Evolutionary conservation across 2,113 vertebrate genomes (phyloP), one percentile per base, ranked within the genome.

Genomic region (Psammodynastes pulverulentus): DNA sequence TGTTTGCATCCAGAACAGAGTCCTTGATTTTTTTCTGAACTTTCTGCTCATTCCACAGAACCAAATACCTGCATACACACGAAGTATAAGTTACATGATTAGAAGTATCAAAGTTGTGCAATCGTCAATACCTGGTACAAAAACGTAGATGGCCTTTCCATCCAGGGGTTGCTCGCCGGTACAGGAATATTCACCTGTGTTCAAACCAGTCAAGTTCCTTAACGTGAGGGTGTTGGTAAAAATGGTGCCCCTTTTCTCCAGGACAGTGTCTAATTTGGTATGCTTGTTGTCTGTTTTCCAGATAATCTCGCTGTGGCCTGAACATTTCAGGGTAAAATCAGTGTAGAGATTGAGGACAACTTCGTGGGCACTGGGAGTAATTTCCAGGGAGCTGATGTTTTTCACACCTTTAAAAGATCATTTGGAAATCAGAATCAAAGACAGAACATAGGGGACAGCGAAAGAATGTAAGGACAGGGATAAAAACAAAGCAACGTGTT

Each of bases 101-200:
- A 91, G 12, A 43, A 79, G 23, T 3, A 58, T 15, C 8, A 43
- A 6, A 23, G 72, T 23, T 24, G 9, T 15, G 4, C 26, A 84
- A 17, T 88, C 72, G 58, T 0, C 86, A 94, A 91, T 93, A 99
- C 99, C 99, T 97, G 99, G 98, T 67, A 99, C 98, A 6, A 98
- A 99, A 91, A 99, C 95, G 43, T 98, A 97, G 39, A 99, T 95
- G 0, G 97, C 79, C 53, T 95, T 97, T 90, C 88, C 95, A 92
- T 98, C 98, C 0, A 24, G 89, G 39, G 96, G 94, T 0, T 92
- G 90, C 62, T 96, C 94, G 94, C 98, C 97, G 29, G 85, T 9
- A 85, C 99, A 99, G 0, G 94, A 88, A 87, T 99, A 99, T 86
- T 98, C 97, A 9, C 98, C 99, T 0, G 98, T 99, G 95, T 99